Evolutionary conservation across 2,113 vertebrate species (phyloP), one percentile per base, ranked within the genome.

Genomic region (Myocastor coypus): DNA sequence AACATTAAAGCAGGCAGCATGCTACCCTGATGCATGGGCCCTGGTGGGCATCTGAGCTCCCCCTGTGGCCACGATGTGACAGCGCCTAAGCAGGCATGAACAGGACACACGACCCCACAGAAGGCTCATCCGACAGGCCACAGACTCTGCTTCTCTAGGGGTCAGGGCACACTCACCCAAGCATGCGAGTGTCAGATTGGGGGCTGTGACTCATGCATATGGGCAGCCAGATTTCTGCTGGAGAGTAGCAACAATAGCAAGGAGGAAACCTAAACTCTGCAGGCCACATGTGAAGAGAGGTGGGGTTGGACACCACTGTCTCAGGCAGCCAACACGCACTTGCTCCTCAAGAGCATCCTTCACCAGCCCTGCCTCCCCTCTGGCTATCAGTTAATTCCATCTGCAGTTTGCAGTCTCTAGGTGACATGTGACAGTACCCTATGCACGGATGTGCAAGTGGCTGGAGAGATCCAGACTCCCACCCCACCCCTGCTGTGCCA

Each of bases 21-120:
- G 0, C 34, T 26, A 1, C 0, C 1, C 42, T 3, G 0, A 11
- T 1, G 2, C 1, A 2, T 8, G 46, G 24, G 5, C 57, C 42
- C 20, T 0, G 13, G 1, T 2, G 10, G 78, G 9, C 55, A 34
- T 32, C 71, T 37, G 34, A 40, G 57, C 6, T 3, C 8, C 16
- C 10, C 17, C 66, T 26, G 40, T 52, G 16, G 42, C 0, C 3
- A 30, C 20, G 6, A 59, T 1, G 87, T 16, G 52, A 55, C 5
- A 11, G 24, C 22, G 32, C 26, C 71, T 26, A 8, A 63, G 13
- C 3, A 71, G 30, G 55, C 7, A 22, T 40, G 20, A 3, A 1
- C 0, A 24, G 30, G 84, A 24, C 12, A 20, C 7, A 3, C 3
- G 9, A 17, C 10, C 5, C 24, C 0, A 5, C 1, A 7, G 50